These are phyloP conservation scores for Carterocephalus palaemon DNA, from an alignment of 2,888 invertebrate species.

Conservation along the genomic window DNA sequence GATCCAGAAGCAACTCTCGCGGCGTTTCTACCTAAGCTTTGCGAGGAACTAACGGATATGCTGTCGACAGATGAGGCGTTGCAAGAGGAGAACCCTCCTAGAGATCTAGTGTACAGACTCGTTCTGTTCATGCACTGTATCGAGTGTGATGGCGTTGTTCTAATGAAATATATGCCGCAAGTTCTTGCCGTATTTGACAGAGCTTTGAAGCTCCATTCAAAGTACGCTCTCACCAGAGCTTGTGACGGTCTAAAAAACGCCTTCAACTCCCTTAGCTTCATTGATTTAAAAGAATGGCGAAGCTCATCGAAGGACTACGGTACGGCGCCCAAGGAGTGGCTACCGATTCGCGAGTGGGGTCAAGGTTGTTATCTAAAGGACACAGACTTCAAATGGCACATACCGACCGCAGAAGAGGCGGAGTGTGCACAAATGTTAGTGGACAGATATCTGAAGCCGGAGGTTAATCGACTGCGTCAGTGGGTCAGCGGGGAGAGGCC, in stretches of 20 bases:
- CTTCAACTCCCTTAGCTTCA: slow-evolving; percentile 78
- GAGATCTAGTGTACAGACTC: slow-evolving; percentile 87
- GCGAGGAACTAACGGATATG: slow-evolving; percentile 81
- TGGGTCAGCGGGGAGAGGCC: slow-evolving; percentile 73
- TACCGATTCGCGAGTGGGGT: slow-evolving; percentile 91
- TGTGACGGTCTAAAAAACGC: slow-evolving; percentile 80
- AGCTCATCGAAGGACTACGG: slow-evolving; percentile 81
- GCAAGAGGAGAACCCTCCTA: slow-evolving; percentile 87
- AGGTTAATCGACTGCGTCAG: slow-evolving; percentile 78
- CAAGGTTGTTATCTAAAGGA: slow-evolving; percentile 81
- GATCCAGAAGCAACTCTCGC: slow-evolving; percentile 85
- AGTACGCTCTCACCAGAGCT: slow-evolving; percentile 82
- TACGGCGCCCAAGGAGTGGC: slow-evolving; percentile 81
- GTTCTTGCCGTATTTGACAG: slow-evolving; percentile 83
- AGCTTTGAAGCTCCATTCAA: slow-evolving; percentile 83
- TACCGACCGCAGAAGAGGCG: slow-evolving; percentile 85
- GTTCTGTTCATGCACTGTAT: slow-evolving; percentile 85
- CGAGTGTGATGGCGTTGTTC: slow-evolving; percentile 81
- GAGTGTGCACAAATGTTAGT: slow-evolving; percentile 82
- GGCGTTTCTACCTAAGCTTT: slow-evolving; percentile 85
- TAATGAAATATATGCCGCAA: slow-evolving; percentile 82
- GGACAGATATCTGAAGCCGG: slow-evolving; percentile 82
- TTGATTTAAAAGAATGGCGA: slow-evolving; percentile 81
- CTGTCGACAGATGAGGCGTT: slow-evolving; percentile 82
- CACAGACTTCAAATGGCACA: slow-evolving; percentile 86